Evolutionary conservation across 2,113 vertebrate genomes (phyloP).

Genomic region (Galeopterus variegatus): DNA sequence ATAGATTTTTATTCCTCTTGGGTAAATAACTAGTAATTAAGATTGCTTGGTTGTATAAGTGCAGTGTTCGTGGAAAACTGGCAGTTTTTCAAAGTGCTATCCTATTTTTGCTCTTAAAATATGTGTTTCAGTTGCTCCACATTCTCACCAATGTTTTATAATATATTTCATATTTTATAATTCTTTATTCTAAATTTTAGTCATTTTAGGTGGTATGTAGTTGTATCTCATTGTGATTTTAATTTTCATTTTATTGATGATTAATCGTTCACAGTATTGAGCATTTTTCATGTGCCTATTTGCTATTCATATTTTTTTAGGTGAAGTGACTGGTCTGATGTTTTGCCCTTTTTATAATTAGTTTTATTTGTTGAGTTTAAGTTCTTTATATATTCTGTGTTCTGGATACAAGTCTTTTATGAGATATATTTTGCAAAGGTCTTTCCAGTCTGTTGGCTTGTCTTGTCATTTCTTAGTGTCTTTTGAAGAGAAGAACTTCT

Average conservation of each 20-base stretch:
- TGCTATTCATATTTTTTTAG: background rate
- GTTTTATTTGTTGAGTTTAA: background rate
- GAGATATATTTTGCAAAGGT: background rate
- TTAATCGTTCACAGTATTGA: background rate
- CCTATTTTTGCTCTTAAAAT: background rate
- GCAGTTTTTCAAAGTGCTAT: conserved; percentile 2
- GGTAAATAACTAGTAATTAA: background rate
- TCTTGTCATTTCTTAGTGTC: background rate
- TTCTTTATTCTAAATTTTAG: background rate
- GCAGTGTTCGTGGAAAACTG: background rate
- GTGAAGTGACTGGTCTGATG: background rate
- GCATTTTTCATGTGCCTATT: background rate
- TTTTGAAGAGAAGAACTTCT: conserved; percentile 3
- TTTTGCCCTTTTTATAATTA: background rate
- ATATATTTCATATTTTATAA: background rate
- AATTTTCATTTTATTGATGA: background rate
- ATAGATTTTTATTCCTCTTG: background rate
- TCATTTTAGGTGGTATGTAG: background rate
- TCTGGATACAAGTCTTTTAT: background rate
- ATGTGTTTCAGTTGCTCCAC: background rate
- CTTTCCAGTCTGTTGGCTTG: background rate
- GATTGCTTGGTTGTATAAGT: background rate
- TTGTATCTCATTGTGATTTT: background rate
- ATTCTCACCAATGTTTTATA: background rate
- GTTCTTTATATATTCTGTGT: background rate